Base-by-base conservation (phyloP, 2,888 invertebrate species). In the Bellardia bayeri region DNA sequence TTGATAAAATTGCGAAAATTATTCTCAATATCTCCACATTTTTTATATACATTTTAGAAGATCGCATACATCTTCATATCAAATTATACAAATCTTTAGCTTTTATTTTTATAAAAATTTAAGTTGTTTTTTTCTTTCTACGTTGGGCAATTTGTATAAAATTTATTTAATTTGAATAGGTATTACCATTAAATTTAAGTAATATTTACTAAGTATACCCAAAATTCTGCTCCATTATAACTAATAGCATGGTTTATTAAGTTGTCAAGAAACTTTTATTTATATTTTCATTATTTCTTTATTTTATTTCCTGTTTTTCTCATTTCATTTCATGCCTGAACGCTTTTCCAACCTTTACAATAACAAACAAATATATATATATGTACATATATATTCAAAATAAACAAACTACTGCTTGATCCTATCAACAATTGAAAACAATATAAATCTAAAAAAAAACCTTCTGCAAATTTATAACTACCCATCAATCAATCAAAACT, bases 321-420 rank as follows among this genome's bases (percentile, higher is more conserved):
- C 89, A 89, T 88, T 90, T 86, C 88, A 88, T 89, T 87, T 89
- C 88, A 83, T 85, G 85, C 75, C 85, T 88, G 82, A 87, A 85
- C 82, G 82, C 82, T 82, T 82, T 82, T 80, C 42, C 71, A 74
- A 86, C 78, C 78, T 84, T 82, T 84, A 76, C 51, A 54, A 79
- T 81, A 76, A 72, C 30, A 75, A 72, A 71, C 40, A 45, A 78
- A 78, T 23, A 51, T 23, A 23, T 23, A 23, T 42, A 72, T 45
- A 66, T n/a, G n/a, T n/a, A n/a, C n/a, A n/a, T 68, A 78, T 68
- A 71, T 63, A 23, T 23, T 23, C 23, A 23, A 51, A 72, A 72
- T 11, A 58, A 63, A 61, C 64, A 58, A 64, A 75, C 81, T 82
- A 82, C 87, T 85, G 87, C 85, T 85, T 86, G 87, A 86, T 68